Conservation (phyloP, 2,888 invertebrate genomes). For the Coelopa pilipes region DNA sequence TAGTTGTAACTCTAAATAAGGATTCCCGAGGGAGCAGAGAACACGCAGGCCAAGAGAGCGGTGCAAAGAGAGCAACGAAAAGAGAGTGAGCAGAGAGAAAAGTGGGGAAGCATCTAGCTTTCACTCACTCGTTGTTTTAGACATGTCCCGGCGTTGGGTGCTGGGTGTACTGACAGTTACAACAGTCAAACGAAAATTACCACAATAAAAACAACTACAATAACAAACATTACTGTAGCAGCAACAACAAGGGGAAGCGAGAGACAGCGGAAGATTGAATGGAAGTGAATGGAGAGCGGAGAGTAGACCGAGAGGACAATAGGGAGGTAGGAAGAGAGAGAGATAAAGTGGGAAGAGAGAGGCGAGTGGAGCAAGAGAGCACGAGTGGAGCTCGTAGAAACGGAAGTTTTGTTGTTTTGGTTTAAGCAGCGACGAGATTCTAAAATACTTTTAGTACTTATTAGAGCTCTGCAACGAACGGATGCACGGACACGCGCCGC, state of each 20-base stretch:
- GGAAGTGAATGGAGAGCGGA: too few relatives aligned
- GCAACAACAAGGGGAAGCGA: too few relatives aligned
- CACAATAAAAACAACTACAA: conserved; percentile 18
- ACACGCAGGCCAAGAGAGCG: too few relatives aligned
- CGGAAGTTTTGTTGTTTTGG: conserved; percentile 42
- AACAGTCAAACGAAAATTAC: conserved; percentile 32
- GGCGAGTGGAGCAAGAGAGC: too few relatives aligned
- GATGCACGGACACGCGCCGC: conserved; percentile 48
- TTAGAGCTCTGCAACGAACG: conserved; percentile 64
- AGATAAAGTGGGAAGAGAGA: too few relatives aligned
- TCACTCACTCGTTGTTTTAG: too few relatives aligned
- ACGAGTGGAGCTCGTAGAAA: too few relatives aligned
- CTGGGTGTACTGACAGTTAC: conserved; percentile 29
- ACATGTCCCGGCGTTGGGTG: not conserved
- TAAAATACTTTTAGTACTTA: conserved; percentile 64
- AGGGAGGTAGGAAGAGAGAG: not conserved
- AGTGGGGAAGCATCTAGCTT: not conserved
- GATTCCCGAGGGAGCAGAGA: not conserved
- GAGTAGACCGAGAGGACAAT: not conserved
- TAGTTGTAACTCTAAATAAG: conserved; percentile 15
- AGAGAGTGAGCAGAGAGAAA: not conserved
- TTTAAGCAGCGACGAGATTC: conserved; percentile 48
- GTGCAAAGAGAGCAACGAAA: not conserved
- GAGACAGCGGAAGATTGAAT: too few relatives aligned
- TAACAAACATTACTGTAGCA: too few relatives aligned